Evolutionary conservation across 64 coral and sea anemone genomes (phyloP).

Genomic region (Montipora cactus): DNA sequence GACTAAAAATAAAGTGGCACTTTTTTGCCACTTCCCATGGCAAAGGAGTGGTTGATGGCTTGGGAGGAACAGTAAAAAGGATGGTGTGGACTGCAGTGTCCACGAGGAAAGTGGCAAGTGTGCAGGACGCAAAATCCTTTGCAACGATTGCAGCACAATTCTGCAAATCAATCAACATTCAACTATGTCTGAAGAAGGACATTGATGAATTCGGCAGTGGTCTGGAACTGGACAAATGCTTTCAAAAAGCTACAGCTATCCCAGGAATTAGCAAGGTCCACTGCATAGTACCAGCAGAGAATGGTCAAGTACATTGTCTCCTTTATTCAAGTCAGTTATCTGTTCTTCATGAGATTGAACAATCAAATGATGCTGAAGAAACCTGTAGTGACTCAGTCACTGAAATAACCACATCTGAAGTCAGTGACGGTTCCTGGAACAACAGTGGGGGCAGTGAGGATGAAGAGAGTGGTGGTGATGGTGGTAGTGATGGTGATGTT

Average conservation of each 20-base stretch:
- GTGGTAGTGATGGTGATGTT: not conserved
- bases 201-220: not conserved
- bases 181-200: conserved; percentile 25
- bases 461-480: conserved; percentile 2
- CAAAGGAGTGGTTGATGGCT: too few relatives aligned
- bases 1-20: too few relatives aligned
- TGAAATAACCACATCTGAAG: not conserved
- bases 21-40: too few relatives aligned
- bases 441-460: not conserved
- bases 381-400: not conserved
- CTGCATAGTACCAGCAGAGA: conserved; percentile 13
- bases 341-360: not conserved
- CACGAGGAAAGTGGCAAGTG: conserved; percentile 8
- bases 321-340: conserved; percentile 26
- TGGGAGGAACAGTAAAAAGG: too few relatives aligned
- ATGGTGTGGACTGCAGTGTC: not conserved
- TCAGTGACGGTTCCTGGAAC: not conserved
- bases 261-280: conserved; percentile 31
- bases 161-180: not conserved
- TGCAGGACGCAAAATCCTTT: conserved; percentile 16
- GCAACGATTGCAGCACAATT: conserved; percentile 12
- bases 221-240: not conserved
- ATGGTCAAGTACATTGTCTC: not conserved
- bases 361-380: not conserved
- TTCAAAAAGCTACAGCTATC: not conserved